Evolutionary conservation across 2,888 invertebrate species (phyloP).

Genomic region (Cabera pusaria): DNA sequence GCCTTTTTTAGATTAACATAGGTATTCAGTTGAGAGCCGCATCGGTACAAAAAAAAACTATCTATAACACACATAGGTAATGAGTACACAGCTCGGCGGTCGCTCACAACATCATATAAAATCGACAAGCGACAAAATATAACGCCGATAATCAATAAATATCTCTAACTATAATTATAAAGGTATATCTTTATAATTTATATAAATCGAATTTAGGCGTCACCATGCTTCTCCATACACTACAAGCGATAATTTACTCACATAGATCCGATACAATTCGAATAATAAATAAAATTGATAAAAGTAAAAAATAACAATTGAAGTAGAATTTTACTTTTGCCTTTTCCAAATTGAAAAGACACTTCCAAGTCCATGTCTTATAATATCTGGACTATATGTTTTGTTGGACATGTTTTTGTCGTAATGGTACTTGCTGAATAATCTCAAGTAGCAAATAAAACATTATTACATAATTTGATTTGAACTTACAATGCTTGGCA

Average conservation of each 20-base stretch:
- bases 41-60: constrained; percentile 53
- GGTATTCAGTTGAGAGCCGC: constrained; percentile 54
- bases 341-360: no score
- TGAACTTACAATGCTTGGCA: constrained; percentile 4
- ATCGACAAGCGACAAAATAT: constrained; percentile 64
- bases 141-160: constrained; percentile 56
- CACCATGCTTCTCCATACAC: constrained; percentile 75
- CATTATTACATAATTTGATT: no score
- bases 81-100: constrained; percentile 58
- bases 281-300: constrained; percentile 44
- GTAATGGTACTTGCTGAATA: no score
- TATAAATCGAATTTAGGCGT: constrained; percentile 47
- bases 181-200: constrained; percentile 45
- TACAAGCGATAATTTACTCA: constrained; percentile 78
- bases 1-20: no score
- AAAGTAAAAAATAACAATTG: constrained; percentile 27
- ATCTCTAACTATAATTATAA: constrained; percentile 56
- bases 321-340: no score
- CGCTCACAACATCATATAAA: constrained; percentile 52
- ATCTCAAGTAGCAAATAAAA: no score
- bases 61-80: constrained; percentile 62
- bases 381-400: no score
- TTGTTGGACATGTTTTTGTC: no score
- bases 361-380: not conserved
- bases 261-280: constrained; percentile 69